These are phyloP conservation scores for Smithornis capensis DNA, from an alignment of 2,113 vertebrate species.

Conservation along the genomic window DNA sequence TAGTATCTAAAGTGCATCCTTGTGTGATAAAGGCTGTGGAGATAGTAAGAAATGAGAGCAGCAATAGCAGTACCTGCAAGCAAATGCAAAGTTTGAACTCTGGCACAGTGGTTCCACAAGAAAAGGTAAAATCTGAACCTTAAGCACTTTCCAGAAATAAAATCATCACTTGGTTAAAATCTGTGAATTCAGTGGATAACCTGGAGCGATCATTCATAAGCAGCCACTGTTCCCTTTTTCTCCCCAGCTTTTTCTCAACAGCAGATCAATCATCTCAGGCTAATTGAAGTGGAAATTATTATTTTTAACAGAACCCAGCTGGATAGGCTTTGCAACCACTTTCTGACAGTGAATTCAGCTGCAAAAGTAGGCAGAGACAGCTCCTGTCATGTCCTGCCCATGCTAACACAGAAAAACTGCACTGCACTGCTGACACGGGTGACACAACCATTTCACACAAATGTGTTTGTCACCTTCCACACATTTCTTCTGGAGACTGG, in stretches of 20 bases:
- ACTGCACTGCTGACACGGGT: rapidly evolving
- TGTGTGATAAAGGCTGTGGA: background rate
- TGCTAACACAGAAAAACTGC: background rate
- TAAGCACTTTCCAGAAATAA: background rate
- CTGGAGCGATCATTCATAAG: background rate
- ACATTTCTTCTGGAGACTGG: background rate
- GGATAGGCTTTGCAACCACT: background rate
- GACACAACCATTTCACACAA: background rate
- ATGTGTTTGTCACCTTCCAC: background rate
- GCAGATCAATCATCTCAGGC: background rate
- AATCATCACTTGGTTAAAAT: background rate
- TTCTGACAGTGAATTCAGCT: background rate
- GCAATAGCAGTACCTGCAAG: background rate
- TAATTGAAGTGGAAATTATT: background rate
- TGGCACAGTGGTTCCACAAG: background rate
- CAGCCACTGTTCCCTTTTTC: background rate
- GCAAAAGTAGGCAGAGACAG: background rate
- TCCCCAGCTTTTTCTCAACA: background rate
- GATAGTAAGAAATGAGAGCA: background rate
- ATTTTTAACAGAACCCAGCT: background rate
- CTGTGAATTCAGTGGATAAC: background rate
- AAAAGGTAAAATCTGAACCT: background rate
- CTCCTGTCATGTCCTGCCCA: background rate
- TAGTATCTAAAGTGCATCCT: background rate
- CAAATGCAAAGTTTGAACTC: background rate